Evolutionary conservation across 1,140 invertebrate genomes (phyloP), one percentile per base, ranked within the genome.

Genomic region (Apolygus lucorum): DNA sequence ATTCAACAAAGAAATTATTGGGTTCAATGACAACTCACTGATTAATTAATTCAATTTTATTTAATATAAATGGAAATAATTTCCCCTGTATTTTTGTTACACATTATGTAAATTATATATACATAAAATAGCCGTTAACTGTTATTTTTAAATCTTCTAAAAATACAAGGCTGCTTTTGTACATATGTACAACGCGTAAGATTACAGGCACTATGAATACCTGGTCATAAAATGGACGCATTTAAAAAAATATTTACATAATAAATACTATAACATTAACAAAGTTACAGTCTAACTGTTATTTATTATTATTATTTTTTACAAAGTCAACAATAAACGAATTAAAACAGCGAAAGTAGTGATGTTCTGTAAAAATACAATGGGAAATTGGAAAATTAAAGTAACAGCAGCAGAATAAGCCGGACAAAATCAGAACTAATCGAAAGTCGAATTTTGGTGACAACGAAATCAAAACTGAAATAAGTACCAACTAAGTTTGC

Each of bases 261-360:
- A 69, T 69, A 69, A 64, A 69, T 69, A 69, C 68, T 69, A 69
- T 69, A 69, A 69, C 68, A 69, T 69, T 54, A 69, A 69, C 68
- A 69, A n/a, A 69, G 54, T 69, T 69, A 69, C 68, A 69, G 68
- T 69, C 68, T 69, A 69, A 69, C 68, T 69, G 68, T 65, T 69
- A 69, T 69, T 26, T 26, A 2, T 28, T n/a, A n/a, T n/a, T n/a
- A n/a, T n/a, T 13, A 11, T 28, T 29, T 65, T 29, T 26, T n/a
- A 65, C 59, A 22, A 11, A 63, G n/a, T 63, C 59, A 65, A 26
- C 4, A 29, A 65, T 65, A 17, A 28, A 26, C 17, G 63, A n/a
- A 28, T 65, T n/a, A 8, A 65, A 28, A 65, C 28, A 11, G 22
- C 25, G 63, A 11, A 28, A 65, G 21, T 28, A 26, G 11, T 65